Evolutionary conservation across 1,140 invertebrate species (phyloP), one percentile per base, ranked within the genome.

Genomic region (Hylyphantes graminicola): DNA sequence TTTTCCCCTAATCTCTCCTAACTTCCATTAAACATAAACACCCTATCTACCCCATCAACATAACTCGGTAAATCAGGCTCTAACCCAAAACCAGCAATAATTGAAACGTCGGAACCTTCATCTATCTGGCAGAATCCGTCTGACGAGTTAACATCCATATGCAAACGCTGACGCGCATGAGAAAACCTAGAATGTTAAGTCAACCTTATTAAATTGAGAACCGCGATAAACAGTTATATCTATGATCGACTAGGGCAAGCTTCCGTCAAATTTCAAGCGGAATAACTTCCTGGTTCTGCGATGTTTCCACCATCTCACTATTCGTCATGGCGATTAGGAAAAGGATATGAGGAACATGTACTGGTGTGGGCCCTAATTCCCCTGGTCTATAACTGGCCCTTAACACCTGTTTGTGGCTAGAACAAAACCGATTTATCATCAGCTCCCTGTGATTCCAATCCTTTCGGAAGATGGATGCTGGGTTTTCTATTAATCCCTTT

Each of bases 361-460:
- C 13, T 76, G 53, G 10, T 15, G 57, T 57, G 54, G 54, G n/a
- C 17, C 35, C 15, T 17, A 51, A 63, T 48, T 64, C 11, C 35
- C 73, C 73, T 75, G 35, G 17, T 59, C 74, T 17, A n/a, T 63
- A 50, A 63, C 21, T 48, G 64, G 74, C 48, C 64, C 53, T 76
- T 76, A 76, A 76, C 74, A 76, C 74, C 59, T 76, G 74, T 76
- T 76, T 63, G 74, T 76, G 35, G 48, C 48, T 17, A 51, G 48
- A 64, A 35, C 59, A n/a, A 64, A 48, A 15, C 17, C 59, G 53
- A 76, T 76, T 76, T 50, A 76, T 76, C 74, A 51, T 51, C 8
- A 64, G 50, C 8, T 63, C 50, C 59, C 59, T 15, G n/a, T n/a
- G 51, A 48, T 19, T 9, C 54, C 51, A 17, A 15, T 35, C 21